phyloP scores from a whole-genome alignment of 35 echinoderm and acorn worm genomes.

The Lytechinus variegatus region DNA sequence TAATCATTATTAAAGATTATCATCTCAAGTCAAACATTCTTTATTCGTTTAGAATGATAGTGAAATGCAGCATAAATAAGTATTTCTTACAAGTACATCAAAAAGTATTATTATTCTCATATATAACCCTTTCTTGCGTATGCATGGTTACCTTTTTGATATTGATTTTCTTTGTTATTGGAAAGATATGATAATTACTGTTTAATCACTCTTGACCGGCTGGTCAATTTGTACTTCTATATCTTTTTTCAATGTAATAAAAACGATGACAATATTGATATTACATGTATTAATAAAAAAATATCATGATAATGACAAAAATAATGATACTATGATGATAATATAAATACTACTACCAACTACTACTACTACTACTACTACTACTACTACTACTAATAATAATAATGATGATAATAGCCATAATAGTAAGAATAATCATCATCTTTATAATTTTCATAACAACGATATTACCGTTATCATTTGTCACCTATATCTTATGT shows the following conservation, averaged over 20 bases:
- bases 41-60: too few species aligned
- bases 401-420: neutral
- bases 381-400: neutral
- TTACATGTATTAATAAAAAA: neutral
- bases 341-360: neutral
- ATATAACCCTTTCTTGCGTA: too few species aligned
- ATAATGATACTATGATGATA: neutral
- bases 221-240: too few species aligned
- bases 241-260: neutral
- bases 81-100: too few species aligned
- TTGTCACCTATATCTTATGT: neutral
- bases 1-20: too few species aligned
- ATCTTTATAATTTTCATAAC: neutral
- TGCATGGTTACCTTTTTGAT: too few species aligned
- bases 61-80: too few species aligned
- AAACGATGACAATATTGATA: neutral
- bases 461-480: neutral
- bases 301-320: neutral
- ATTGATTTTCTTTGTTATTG: too few species aligned
- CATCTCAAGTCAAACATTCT: too few species aligned
- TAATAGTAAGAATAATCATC: neutral
- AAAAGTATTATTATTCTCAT: too few species aligned
- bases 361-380: neutral
- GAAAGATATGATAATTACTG: too few species aligned
- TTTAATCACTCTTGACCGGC: too few species aligned